phyloP scores from a whole-genome alignment of 2,113 vertebrate species.

The Dasyprocta punctata region DNA sequence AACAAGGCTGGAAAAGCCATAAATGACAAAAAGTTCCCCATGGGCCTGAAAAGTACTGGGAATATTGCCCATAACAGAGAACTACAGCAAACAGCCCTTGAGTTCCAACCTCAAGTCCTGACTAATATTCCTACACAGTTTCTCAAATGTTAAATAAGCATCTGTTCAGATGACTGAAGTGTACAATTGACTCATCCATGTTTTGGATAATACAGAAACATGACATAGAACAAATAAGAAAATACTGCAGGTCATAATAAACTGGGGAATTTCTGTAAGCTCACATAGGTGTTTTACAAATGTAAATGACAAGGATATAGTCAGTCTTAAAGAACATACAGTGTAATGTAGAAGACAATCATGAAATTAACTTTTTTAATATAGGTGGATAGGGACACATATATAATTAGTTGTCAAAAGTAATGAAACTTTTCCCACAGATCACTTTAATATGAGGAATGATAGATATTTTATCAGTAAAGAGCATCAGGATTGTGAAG shows the following conservation, averaged over 20 bases:
- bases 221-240: not conserved
- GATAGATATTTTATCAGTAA: constrained; percentile 25
- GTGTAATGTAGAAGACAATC: not conserved
- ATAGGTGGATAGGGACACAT: not conserved
- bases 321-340: not conserved
- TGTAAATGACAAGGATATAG: not conserved
- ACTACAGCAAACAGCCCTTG: not conserved
- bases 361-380: not conserved
- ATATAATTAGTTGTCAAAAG: not conserved
- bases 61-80: not conserved
- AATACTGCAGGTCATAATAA: not conserved
- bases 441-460: not conserved
- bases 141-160: constrained; percentile 11
- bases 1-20: not conserved
- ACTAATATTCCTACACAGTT: not conserved
- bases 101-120: not conserved
- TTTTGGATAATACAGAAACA: not conserved
- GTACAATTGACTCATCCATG: not conserved
- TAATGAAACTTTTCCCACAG: not conserved
- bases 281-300: not conserved
- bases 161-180: not conserved
- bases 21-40: not conserved
- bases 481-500: not conserved
- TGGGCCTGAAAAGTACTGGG: not conserved
- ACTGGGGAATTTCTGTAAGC: not conserved